Conservation (phyloP, 2,888 invertebrate species). For the Lasioglossum zephyrum region DNA sequence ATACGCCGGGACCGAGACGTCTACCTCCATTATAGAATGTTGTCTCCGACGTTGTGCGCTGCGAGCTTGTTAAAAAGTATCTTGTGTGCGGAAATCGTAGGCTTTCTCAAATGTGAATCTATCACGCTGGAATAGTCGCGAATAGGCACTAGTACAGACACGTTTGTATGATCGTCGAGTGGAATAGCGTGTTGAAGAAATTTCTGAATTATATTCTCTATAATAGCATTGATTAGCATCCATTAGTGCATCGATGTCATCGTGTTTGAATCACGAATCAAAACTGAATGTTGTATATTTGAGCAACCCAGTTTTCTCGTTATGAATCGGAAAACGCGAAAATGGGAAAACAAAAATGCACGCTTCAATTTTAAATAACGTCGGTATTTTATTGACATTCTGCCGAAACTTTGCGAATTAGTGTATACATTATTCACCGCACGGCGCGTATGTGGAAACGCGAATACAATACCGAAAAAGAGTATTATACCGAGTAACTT, state of each 20-base stretch:
- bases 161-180: no score
- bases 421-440: not conserved
- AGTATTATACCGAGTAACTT: not conserved
- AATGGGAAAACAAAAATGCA: not conserved
- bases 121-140: not conserved
- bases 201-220: no score
- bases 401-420: not conserved
- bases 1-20: not conserved
- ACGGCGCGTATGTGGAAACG: not conserved
- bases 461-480: constrained; percentile 4
- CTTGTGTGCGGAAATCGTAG: not conserved
- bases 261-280: not conserved
- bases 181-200: no score
- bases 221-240: no score
- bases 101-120: not conserved
- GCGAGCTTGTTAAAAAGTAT: not conserved
- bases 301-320: not conserved
- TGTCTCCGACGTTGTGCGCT: not conserved
- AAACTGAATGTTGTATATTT: not conserved
- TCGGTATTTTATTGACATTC: not conserved
- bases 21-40: not conserved
- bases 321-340: not conserved
- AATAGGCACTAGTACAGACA: not conserved
- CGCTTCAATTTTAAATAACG: not conserved
- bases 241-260: no score